Percentiles rank a stretch among this genome's conserved stretches.
Evolutionary conservation across 2,113 vertebrate genomes (phyloP).

Genomic region (Chitala chitala): DNA sequence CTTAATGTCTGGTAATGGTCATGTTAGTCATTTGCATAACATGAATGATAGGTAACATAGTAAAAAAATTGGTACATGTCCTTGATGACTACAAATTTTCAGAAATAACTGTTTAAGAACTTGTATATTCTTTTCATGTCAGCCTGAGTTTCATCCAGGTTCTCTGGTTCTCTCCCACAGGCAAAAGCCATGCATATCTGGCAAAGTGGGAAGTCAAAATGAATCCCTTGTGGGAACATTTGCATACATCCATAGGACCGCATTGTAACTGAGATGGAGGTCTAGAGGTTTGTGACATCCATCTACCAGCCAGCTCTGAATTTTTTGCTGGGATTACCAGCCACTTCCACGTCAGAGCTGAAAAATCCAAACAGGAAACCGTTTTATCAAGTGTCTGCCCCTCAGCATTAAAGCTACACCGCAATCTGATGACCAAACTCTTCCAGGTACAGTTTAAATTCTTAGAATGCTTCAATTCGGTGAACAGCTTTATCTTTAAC

Average conservation of each 20-base stretch:
- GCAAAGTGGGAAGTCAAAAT: no score
- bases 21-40: no score
- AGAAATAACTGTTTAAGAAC: no score
- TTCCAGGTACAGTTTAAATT: slow-evolving; percentile 39
- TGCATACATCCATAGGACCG: no score
- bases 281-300: background rate
- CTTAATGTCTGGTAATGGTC: no score
- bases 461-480: slow-evolving; percentile 37
- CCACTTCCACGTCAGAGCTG: background rate
- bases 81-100: no score
- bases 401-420: background rate
- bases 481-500: slow-evolving; percentile 51
- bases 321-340: background rate
- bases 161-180: no score
- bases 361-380: background rate
- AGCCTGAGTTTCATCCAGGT: no score
- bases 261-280: background rate
- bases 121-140: no score
- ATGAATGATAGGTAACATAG: no score
- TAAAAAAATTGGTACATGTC: no score
- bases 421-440: slow-evolving; percentile 23
- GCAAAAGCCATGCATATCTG: no score
- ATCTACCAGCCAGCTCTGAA: background rate
- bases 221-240: background rate
- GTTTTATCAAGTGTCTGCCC: slow-evolving; percentile 13